These are phyloP conservation scores for Onthophagus taurus DNA, from an alignment of 1,140 invertebrate species.

Conservation along the genomic window DNA sequence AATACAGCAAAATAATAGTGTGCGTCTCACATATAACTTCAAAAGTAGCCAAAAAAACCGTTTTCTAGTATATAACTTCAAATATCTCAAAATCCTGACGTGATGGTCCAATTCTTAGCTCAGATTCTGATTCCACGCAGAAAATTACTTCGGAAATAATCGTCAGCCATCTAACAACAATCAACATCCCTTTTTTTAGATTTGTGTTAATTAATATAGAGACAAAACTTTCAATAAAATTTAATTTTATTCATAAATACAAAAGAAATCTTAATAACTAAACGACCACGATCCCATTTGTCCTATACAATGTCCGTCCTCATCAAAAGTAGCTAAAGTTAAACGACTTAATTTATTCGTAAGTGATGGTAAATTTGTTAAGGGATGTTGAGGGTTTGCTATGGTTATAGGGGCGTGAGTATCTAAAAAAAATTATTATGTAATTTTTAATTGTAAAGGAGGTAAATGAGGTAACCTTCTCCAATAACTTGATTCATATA, in stretches of 20 bases:
- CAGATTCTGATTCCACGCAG: too few relatives aligned
- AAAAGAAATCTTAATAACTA: conserved; percentile 41
- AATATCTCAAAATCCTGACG: too few relatives aligned
- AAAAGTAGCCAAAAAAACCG: too few relatives aligned
- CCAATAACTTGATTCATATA: conserved; percentile 20
- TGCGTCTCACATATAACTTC: too few relatives aligned
- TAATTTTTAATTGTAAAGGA: neutral
- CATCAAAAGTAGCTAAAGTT: conserved; percentile 80
- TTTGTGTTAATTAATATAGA: too few relatives aligned
- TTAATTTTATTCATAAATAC: neutral
- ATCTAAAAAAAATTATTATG: conserved; percentile 33
- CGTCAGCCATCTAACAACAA: too few relatives aligned
- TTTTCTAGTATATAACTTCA: too few relatives aligned
- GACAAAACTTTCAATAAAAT: neutral
- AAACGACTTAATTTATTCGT: conserved; percentile 79
- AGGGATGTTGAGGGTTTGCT: conserved; percentile 27
- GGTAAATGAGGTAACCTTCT: too few relatives aligned
- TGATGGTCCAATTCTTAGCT: too few relatives aligned
- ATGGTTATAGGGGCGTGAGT: conserved; percentile 40
- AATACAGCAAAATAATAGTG: too few relatives aligned
- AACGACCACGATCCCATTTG: conserved; percentile 68
- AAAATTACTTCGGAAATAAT: too few relatives aligned
- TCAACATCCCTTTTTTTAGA: too few relatives aligned
- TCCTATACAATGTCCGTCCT: conserved; percentile 66
- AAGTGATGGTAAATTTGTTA: conserved; percentile 38